Base-by-base conservation (phyloP, 2,113 vertebrate species). In the Ctenodactylus gundi region DNA sequence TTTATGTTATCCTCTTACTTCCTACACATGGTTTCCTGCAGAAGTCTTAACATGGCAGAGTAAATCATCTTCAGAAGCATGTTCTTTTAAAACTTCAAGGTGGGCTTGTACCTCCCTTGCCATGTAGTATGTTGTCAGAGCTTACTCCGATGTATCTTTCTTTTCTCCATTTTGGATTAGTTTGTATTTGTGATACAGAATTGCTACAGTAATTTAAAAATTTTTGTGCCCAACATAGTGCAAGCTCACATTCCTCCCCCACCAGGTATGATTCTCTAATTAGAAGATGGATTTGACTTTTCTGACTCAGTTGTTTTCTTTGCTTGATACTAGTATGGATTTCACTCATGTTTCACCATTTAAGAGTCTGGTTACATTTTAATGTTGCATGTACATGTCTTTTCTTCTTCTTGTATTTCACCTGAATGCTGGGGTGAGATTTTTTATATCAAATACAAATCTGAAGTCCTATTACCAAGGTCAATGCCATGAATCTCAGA, bases 351-450 rank as follows among this genome's bases (percentile, higher is more conserved):
- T 65, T 82, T 34, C 67, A 7, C 2, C 20, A 49, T 82, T 90
- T 91, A 92, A 91, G 6, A 72, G 7, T 85, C 23, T 9, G 77
- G 36, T 55, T 21, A 62, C 12, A 62, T 25, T 62, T 91, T 67
- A 85, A 88, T 93, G n/a, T 49, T 85, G 2, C 68, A 1, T 29
- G 4, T n/a, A 5, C 65, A 31, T 83, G 27, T 76, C 64, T 62
- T 90, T 88, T 88, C n/a, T 49, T 8, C 44, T 94, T 87, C 14
- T 31, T 76, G 10, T 64, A 90, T 76, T 85, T 84, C 75, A 88
- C 53, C 64, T 64, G n/a, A 67, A 88, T 55, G 15, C 34, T 58
- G 27, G n/a, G 53, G 17, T 70, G 36, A 88, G 14, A 60, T 67
- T 81, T 92, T 49, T 92, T 51, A 72, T 34, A 88, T 21, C 23